Evolutionary conservation across 2,797 vertebrate species (phyloP), one percentile per base, ranked within the genome.

Genomic region (Muraenolepis orangiensis): DNA sequence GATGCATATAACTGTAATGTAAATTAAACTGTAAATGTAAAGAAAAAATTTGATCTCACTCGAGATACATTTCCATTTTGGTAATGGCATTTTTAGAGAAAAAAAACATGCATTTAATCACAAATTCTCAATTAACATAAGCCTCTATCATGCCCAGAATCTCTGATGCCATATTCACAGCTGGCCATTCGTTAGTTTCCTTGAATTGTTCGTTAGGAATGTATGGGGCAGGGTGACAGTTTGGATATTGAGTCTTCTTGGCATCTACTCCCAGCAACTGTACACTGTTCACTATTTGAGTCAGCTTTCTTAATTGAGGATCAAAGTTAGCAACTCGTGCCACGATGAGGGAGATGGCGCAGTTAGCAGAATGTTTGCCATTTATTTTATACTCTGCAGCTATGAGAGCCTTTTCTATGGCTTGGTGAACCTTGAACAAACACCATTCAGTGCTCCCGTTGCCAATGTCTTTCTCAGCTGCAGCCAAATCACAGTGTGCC

Each of bases 211-310:
- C 89, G 1, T 94, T 93, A n/a, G 94, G 94, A 80, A 95, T 94
- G 42, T 80, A 77, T 3, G 94, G 95, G 38, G 69, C 75, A 0
- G 67, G 57, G 70, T 95, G 91, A 71, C 12, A 87, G 78, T 79
- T 90, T 14, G 94, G 94, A 80, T 96, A 96, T 73, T 96, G 94
- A 16, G 94, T 95, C 76, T 71, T 92, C 78, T 93, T 92, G n/a
- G 85, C 74, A 12, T 95, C 91, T 46, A 95, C 91, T 0, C 93
- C 93, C 28, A 92, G 78, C 0, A 7, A 13, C 69, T 71, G 84
- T 32, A 95, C 84, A 34, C 77, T 28, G 4, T 18, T 42, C 72
- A 95, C 90, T 26, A 84, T 78, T 10, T 74, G 42, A 13, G 83
- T 87, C 68, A 95, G 73, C 61, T 2, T 70, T 7, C 26, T 77